Base-by-base conservation (phyloP, 2,797 vertebrate genomes). In the Coracias cyanogaster region DNA sequence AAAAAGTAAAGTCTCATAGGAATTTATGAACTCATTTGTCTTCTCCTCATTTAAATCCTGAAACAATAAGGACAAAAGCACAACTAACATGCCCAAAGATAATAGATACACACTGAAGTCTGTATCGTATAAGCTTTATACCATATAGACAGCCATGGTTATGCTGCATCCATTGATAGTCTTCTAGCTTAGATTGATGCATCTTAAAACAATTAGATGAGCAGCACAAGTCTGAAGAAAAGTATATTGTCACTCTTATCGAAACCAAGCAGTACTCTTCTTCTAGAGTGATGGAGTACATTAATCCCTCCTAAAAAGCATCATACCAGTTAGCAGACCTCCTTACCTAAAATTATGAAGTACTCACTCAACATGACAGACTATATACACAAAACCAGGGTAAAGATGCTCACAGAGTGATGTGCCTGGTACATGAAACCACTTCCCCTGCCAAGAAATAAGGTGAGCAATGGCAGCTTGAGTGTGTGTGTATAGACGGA, bases 401-500 rank as follows among this genome's bases (percentile, higher is more conserved):
- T 0, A 1, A 81, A 19, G 25, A 20, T 62, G 25, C 19, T 81
- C 2, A 0, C 20, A 41, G 39, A 17, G 35, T 15, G 43, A 26
- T 26, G 20, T 2, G 3, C 31, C 49, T 35, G 26, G 26, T n/a
- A 12, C 16, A 15, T 8, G 6, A 55, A 57, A 26, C 21, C 4
- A 6, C 48, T 57, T 76, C 9, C 37, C 8, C 14, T 46, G 58
- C 25, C 64, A 71, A 24, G n/a, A 35, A 25, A 16, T 25, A 49
- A 80, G 24, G 16, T 4, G 13, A 70, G 15, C 0, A 2, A 60
- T 35, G 41, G 35, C 46, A 60, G n/a, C 16, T 3, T 7, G 7
- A 43, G 41, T 1, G 0, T 28, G 19, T 17, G 3, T 5, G 12
- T 2, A 13, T 43, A 43, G 12, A 43, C 16, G 0, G 37, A 1